Base-by-base conservation (phyloP, 1,140 invertebrate species). In the Anagrus nilaparvatae region DNA sequence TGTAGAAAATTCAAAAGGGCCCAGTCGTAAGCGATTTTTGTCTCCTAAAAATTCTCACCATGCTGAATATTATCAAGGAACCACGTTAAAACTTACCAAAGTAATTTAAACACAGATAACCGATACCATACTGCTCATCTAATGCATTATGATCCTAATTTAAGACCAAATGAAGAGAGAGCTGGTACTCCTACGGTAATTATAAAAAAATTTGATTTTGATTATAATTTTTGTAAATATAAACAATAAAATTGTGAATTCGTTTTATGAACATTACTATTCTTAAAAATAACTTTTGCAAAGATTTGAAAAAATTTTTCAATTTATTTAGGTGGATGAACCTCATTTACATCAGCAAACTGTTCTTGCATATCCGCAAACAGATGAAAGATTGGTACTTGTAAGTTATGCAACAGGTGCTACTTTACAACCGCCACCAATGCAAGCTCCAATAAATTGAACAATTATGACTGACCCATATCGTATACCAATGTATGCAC, bases 161-260 rank as follows among this genome's bases (percentile, higher is more conserved):
- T 66, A 42, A 53, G 61, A 9, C 52, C 65, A 41, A 63, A 70
- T 13, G 77, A 80, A 56, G 79, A 82, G 47, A 66, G 80, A 28
- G 71, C 79, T 9, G 78, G 77, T 21, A 82, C 81, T 12, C 81
- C 80, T 3, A 83, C 79, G 9, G 74, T 82, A 40, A 77, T 81
- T 59, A n/a, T 27, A 31, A 32, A 27, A 25, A 24, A n/a, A n/a
- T n/a, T 20, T 16, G 6, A 10, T 25, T 25, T 5, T 25, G 5
- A 25, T 7, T 5, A 12, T 7, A 25, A 25, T 25, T n/a, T n/a
- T n/a, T n/a, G n/a, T n/a, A n/a, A n/a, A n/a, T n/a, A n/a, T n/a
- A n/a, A n/a, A n/a, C n/a, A n/a, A n/a, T n/a, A n/a, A n/a, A n/a
- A n/a, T n/a, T n/a, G n/a, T n/a, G n/a, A n/a, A n/a, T n/a, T n/a